Base-by-base conservation (phyloP, 2,797 vertebrate genomes). In the Manis javanica region DNA sequence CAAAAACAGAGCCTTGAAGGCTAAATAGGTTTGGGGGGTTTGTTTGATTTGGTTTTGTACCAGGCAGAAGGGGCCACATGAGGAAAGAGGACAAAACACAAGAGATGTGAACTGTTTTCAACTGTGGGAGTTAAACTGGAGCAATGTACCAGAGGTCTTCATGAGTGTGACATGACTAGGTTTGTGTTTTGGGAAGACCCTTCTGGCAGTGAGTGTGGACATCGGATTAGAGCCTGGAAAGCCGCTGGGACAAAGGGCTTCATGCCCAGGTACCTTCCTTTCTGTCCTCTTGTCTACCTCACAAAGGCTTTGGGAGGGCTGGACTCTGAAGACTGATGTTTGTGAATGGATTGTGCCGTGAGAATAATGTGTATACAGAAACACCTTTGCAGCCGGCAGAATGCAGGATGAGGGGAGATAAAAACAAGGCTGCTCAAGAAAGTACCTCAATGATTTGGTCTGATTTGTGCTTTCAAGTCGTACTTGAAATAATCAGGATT, bases 401-500 rank as follows among this genome's bases (percentile, higher is more conserved):
- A 71, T 21, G 3, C 39, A 10, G 3, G 29, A 49, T 21, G 6
- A 7, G 11, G 14, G 29, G 26, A 46, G 46, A 34, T 55, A 77
- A 85, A 29, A 64, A 34, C 24, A 23, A 59, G 24, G 16, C 46
- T 85, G 16, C 46, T 75, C 82, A 53, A 85, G 57, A 69, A 55
- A 92, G 46, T 13, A 91, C 77, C 13, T 79, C 13, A 3, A 49
- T 37, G 42, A 91, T 85, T 88, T 37, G 11, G 16, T 87, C 78
- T 74, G 49, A 91, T 72, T 87, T 91, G 19, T 94, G 63, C 46
- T 89, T 61, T 69, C 5, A 72, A 79, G 14, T 81, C 55, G 83
- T 61, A 75, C n/a, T 85, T 55, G 19, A 57, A 68, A 42, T 42
- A 89, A 95, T 75, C 68, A 66, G 79, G 34, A 63, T 68, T 79